Conservation (phyloP, 2,797 vertebrate genomes). For the Microctenopoma lineatum region DNA sequence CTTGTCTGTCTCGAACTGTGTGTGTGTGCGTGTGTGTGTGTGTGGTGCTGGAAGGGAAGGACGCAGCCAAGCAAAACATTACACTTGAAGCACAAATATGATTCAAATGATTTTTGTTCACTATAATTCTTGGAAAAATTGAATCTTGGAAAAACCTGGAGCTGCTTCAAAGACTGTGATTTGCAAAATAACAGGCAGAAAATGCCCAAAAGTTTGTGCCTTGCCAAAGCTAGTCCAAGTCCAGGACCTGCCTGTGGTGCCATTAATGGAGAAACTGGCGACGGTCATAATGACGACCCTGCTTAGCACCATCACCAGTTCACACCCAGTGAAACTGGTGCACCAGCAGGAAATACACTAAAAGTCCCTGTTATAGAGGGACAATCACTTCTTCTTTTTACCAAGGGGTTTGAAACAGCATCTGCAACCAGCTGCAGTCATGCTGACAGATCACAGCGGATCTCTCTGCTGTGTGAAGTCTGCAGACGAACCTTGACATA, state of each 20-base stretch:
- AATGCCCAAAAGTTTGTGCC: conserved; percentile 31
- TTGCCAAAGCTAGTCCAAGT: conserved; percentile 22
- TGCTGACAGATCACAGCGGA: conserved; percentile 15
- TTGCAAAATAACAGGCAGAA: conserved; percentile 17
- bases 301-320: neutral
- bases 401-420: neutral
- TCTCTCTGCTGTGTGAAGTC: neutral
- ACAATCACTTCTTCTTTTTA: conserved; percentile 6
- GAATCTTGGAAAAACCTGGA: conserved; percentile 33
- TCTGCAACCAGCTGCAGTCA: neutral
- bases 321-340: neutral
- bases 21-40: conserved; percentile 16
- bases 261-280: conserved; percentile 15
- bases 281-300: conserved; percentile 3
- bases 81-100: conserved; percentile 21
- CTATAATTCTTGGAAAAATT: conserved; percentile 18
- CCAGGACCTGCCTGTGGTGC: conserved; percentile 14
- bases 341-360: neutral
- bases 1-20: conserved; percentile 32
- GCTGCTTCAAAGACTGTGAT: conserved; percentile 21
- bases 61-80: conserved; percentile 37
- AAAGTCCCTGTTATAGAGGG: neutral
- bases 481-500: conserved; percentile 19
- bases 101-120: conserved; percentile 17
- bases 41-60: conserved; percentile 9